phyloP scores from a whole-genome alignment of 2,888 invertebrate genomes.

The Prosapia bicincta region DNA sequence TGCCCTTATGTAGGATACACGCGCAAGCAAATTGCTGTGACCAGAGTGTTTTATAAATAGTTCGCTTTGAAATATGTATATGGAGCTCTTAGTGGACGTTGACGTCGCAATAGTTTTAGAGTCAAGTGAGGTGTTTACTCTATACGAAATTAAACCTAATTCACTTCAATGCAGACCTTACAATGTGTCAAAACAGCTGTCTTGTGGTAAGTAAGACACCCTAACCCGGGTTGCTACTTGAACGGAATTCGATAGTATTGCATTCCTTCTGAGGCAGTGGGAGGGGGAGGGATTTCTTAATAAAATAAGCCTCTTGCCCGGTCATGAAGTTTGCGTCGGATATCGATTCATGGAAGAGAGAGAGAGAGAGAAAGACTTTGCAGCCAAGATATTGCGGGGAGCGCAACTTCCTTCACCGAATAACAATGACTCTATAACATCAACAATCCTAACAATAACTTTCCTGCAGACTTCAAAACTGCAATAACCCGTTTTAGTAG shows the following conservation, averaged over 20 bases:
- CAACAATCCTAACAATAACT: neutral
- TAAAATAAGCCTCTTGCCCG: neutral
- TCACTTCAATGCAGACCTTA: too few species aligned
- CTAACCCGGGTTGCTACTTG: neutral
- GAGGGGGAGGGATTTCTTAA: neutral
- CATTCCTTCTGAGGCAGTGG: neutral
- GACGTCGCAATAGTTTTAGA: too few species aligned
- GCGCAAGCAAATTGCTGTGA: too few species aligned
- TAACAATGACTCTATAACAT: neutral
- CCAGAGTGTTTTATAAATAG: too few species aligned
- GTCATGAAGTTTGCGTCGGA: neutral
- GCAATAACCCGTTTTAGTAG: neutral
- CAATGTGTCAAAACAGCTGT: neutral
- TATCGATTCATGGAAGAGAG: neutral
- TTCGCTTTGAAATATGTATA: too few species aligned
- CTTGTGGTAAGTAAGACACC: neutral
- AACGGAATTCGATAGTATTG: neutral
- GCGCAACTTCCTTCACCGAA: neutral
- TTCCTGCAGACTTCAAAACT: neutral
- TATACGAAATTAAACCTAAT: too few species aligned
- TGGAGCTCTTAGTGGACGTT: too few species aligned
- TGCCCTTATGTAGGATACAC: too few species aligned
- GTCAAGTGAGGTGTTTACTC: too few species aligned
- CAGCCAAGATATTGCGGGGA: neutral
- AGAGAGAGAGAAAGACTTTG: neutral